Evolutionary conservation across 2,113 vertebrate genomes (phyloP), one percentile per base, ranked within the genome.

Genomic region (Pelmatolapia mariae): DNA sequence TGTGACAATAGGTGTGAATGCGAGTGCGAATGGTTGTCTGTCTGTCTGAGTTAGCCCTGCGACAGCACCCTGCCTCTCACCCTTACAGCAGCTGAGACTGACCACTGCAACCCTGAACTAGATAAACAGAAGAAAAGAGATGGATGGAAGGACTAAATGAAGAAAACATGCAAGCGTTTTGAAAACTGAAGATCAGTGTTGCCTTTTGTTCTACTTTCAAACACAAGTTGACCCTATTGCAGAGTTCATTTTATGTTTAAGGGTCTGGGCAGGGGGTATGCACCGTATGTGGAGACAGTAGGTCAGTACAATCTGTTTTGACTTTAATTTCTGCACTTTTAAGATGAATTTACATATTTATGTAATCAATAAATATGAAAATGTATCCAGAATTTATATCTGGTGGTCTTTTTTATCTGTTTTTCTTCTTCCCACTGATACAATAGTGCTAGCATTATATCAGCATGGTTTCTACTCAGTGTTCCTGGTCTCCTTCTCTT

Each of bases 401-500:
- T 63, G 29, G 29, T 16, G 36, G 6, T 63, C 18, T 63, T 63
- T 63, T 5, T 50, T 47, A 11, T 73, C 8, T 10, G 68, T 29
- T 29, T 73, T 47, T 50, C 43, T 3, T 73, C 9, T 50, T 0
- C 24, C 59, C 31, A 63, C 18, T 63, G 18, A n/a, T 36, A 36
- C 36, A 68, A 5, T 40, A 40, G 1, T 40, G 36, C 1, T 50
- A 9, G 13, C 8, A 24, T 26, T 73, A 26, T 10, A 4, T 45
- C 40, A 19, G 18, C 71, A 47, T 0, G 16, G 24, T 29, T 47
- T 43, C 68, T 0, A 33, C 84, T 80, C 38, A 1, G 63, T 56
- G 18, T 82, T 88, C 19, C 2, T 31, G 11, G 63, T 88, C 73
- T 87, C 31, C 38, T 33, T n/a, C 68, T 86, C 66, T 86, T 53